phyloP scores from a whole-genome alignment of 2,888 invertebrate genomes.

The Flabesymbios commensalis region DNA sequence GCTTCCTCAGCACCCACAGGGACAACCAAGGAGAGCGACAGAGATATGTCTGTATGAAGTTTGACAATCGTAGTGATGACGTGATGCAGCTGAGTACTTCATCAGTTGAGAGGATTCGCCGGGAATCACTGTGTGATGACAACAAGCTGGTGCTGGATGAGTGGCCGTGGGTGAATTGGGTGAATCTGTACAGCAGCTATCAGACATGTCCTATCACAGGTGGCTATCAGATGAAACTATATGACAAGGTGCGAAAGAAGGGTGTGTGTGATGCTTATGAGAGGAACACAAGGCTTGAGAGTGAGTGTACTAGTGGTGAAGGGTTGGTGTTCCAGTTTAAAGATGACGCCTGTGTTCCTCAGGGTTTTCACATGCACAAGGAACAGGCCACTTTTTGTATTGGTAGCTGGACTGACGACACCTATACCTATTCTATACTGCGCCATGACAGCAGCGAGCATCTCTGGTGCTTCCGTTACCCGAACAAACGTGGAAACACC shows the following conservation, averaged over 20 bases:
- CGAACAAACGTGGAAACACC: background rate
- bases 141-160: background rate
- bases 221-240: constrained; percentile 21
- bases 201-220: constrained; percentile 19
- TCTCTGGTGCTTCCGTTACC: constrained; percentile 28
- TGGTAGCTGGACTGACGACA: constrained; percentile 23
- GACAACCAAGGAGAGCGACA: background rate
- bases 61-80: constrained; percentile 7
- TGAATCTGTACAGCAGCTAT: background rate
- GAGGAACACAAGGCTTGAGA: constrained; percentile 27
- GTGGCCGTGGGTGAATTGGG: constrained; percentile 10
- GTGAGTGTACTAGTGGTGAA: constrained; percentile 28
- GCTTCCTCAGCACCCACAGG: constrained; percentile 4
- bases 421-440: constrained; percentile 18
- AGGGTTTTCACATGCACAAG: constrained; percentile 23
- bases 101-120: background rate
- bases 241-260: constrained; percentile 14
- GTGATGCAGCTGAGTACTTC: constrained; percentile 13
- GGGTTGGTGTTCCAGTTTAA: constrained; percentile 27
- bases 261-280: constrained; percentile 26
- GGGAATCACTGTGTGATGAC: constrained; percentile 13
- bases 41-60: constrained; percentile 12
- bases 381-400: constrained; percentile 22
- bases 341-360: constrained; percentile 20
- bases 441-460: constrained; percentile 13